Percentiles rank a stretch among this genome's conserved stretches.
These are phyloP conservation scores for Oreotrochilus melanogaster DNA, from an alignment of 2,113 vertebrate species.

Conservation along the genomic window DNA sequence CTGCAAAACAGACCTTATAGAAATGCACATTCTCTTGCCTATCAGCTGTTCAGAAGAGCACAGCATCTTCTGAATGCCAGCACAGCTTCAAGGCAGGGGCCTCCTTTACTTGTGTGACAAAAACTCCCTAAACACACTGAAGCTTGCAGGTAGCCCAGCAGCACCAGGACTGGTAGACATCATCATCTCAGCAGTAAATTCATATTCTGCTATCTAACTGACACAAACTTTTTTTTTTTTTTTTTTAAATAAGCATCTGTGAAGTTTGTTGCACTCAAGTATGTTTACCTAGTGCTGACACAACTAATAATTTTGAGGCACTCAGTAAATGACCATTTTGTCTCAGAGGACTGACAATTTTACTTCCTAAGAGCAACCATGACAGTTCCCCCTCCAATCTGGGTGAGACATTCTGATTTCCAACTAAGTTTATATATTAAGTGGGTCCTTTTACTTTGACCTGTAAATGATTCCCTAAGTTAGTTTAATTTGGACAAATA, in stretches of 20 bases:
- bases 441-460: neutral
- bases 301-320: neutral
- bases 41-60: neutral
- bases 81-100: neutral
- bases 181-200: neutral
- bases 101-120: rapidly evolving
- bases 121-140: neutral
- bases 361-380: neutral
- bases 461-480: neutral
- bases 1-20: neutral
- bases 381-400: neutral
- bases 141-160: neutral
- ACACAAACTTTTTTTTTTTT: neutral
- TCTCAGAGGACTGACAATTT: neutral
- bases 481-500: neutral
- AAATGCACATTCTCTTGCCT: rapidly evolving
- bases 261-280: neutral
- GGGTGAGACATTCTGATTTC: neutral
- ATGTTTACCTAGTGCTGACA: neutral
- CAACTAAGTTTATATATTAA: neutral
- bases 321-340: neutral
- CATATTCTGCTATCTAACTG: constrained; percentile 19
- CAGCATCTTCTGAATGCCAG: rapidly evolving
- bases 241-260: neutral
- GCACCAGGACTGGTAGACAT: neutral